Conservation (phyloP, 1,140 invertebrate genomes). For the Uloborus diversus region DNA sequence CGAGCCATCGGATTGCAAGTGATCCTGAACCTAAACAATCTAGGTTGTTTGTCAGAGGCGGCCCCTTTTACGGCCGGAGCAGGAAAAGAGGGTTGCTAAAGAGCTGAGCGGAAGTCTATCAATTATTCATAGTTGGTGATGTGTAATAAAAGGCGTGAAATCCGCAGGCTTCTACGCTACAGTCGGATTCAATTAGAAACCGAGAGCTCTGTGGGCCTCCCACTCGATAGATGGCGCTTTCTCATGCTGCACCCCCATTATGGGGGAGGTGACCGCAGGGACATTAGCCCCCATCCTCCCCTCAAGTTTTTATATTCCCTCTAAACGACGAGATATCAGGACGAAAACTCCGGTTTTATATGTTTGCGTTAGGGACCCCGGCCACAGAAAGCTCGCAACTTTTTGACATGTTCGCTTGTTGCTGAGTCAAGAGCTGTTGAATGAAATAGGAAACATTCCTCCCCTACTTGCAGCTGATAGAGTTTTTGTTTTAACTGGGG, state of each 20-base stretch:
- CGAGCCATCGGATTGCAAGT: too few relatives aligned
- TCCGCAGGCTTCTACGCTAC: not conserved
- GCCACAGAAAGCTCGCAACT: slow-evolving; percentile 9
- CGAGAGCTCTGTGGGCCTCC: not conserved
- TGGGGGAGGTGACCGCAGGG: slow-evolving; percentile 21
- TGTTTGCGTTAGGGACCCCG: slow-evolving; percentile 14
- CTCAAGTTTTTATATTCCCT: slow-evolving; percentile 2
- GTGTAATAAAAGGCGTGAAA: slow-evolving; percentile 53
- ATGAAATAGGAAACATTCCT: not conserved
- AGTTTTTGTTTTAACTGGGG: too few relatives aligned
- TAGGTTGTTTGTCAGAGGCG: not conserved
- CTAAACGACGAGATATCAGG: not conserved
- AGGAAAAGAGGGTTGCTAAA: not conserved
- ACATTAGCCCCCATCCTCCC: slow-evolving; percentile 20
- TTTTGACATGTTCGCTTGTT: slow-evolving; percentile 10
- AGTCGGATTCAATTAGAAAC: slow-evolving; percentile 43
- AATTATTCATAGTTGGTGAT: slow-evolving; percentile 55
- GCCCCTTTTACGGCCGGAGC: not conserved
- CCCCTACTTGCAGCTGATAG: not conserved
- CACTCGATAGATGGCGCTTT: slow-evolving; percentile 37
- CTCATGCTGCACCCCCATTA: slow-evolving; percentile 3
- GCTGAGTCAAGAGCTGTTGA: not conserved
- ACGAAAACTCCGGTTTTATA: not conserved
- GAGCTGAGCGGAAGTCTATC: slow-evolving; percentile 33
- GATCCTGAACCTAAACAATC: not conserved